Conservation (phyloP, 2,888 invertebrate genomes). For the Stegophylla sp. region DNA sequence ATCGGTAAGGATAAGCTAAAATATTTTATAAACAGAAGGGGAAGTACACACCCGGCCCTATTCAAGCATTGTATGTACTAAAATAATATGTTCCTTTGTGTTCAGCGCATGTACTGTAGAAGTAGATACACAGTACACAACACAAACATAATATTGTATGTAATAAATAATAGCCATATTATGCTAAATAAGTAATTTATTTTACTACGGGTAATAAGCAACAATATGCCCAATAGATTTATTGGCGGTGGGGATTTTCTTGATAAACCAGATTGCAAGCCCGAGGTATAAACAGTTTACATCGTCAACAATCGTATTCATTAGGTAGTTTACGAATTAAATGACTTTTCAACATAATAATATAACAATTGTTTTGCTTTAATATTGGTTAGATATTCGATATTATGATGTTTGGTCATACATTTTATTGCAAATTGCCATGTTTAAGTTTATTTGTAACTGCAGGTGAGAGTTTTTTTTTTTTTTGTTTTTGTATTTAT, state of each 20-base stretch:
- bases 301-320: not conserved
- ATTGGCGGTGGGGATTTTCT: constrained; percentile 21
- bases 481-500: not conserved
- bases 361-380: not conserved
- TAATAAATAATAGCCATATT: too few relatives aligned
- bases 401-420: not conserved
- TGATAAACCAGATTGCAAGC: constrained; percentile 26
- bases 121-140: too few relatives aligned
- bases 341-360: not conserved
- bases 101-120: too few relatives aligned
- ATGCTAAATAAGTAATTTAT: too few relatives aligned
- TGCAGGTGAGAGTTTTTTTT: constrained; percentile 1
- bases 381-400: not conserved
- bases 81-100: too few relatives aligned
- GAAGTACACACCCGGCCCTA: too few relatives aligned
- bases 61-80: too few relatives aligned
- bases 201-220: too few relatives aligned
- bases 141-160: too few relatives aligned
- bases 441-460: constrained; percentile 16
- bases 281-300: not conserved
- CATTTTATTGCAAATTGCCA: not conserved
- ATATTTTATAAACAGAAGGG: too few relatives aligned
- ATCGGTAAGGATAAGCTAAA: too few relatives aligned
- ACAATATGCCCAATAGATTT: too few relatives aligned
- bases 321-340: constrained; percentile 4